Evolutionary conservation across 1,140 invertebrate species (phyloP).

Genomic region (Apis cerana): DNA sequence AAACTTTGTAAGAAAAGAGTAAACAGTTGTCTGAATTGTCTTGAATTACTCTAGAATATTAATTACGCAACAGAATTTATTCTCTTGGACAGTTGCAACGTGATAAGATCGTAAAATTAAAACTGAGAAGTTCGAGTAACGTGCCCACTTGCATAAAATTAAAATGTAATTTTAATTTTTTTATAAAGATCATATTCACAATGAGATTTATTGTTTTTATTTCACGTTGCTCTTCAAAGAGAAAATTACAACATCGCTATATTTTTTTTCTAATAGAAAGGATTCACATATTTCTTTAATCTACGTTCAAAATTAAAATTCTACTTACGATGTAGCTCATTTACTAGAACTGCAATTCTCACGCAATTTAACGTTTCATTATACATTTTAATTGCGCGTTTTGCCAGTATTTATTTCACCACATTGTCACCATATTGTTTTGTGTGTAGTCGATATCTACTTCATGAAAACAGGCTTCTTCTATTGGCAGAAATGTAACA

Average conservation of each 20-base stretch:
- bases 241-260: not conserved
- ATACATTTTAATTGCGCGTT: constrained; percentile 32
- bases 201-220: not conserved
- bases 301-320: constrained; percentile 2
- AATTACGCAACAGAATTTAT: not conserved
- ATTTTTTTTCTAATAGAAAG: not conserved
- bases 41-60: constrained; percentile 3
- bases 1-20: not conserved
- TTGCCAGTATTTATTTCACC: not conserved
- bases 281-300: constrained; percentile 12
- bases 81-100: not conserved
- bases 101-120: constrained; percentile 3
- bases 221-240: not conserved
- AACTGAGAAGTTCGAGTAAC: not conserved
- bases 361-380: constrained; percentile 19
- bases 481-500: constrained; percentile 29
- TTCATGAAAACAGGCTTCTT: not conserved
- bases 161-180: not conserved
- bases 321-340: not conserved
- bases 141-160: not conserved
- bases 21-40: not conserved
- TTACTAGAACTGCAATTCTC: not conserved
- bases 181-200: too few species aligned
- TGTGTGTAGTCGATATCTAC: too few species aligned
- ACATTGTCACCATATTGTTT: not conserved